phyloP scores from a whole-genome alignment of 2,113 vertebrate genomes.

The Forbesichthys agassizii region DNA sequence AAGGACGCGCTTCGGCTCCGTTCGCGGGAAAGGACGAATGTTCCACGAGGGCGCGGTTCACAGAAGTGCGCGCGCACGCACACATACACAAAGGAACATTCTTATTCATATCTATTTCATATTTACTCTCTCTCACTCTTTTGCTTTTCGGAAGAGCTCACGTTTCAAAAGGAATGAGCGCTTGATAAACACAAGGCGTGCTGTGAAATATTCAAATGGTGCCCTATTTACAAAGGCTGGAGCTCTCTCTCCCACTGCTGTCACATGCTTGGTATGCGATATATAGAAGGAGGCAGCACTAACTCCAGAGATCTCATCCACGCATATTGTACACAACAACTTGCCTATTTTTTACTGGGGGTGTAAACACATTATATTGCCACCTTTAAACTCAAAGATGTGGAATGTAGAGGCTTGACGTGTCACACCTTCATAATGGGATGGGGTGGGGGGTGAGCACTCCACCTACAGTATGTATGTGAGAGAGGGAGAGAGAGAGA shows the following conservation, averaged over 20 bases:
- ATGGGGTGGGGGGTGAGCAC: slow-evolving; percentile 14
- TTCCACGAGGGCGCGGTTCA: neutral
- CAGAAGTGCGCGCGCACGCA: neutral
- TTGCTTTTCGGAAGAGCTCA: slow-evolving; percentile 14
- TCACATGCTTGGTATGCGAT: slow-evolving; percentile 64
- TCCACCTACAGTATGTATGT: neutral
- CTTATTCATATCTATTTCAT: slow-evolving; percentile 22
- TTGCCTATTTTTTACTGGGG: slow-evolving; percentile 26
- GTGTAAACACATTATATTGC: slow-evolving; percentile 44
- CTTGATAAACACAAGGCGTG: slow-evolving; percentile 29
- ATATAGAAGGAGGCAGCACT: slow-evolving; percentile 43
- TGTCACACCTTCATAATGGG: neutral
- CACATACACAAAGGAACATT: neutral
- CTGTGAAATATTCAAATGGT: slow-evolving; percentile 60
- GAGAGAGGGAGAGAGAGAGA: slow-evolving; percentile 8
- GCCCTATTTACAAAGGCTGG: slow-evolving; percentile 61
- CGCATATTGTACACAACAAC: slow-evolving; percentile 38
- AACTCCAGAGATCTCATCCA: slow-evolving; percentile 49
- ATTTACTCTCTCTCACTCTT: slow-evolving; percentile 23
- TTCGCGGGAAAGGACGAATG: neutral
- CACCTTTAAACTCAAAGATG: slow-evolving; percentile 35
- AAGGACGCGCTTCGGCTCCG: slow-evolving; percentile 9
- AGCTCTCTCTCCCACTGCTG: slow-evolving; percentile 39
- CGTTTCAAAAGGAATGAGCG: slow-evolving; percentile 38
- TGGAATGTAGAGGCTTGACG: slow-evolving; percentile 22